Evolutionary conservation across 2,797 vertebrate species (phyloP).

Genomic region (Diceros bicornis): DNA sequence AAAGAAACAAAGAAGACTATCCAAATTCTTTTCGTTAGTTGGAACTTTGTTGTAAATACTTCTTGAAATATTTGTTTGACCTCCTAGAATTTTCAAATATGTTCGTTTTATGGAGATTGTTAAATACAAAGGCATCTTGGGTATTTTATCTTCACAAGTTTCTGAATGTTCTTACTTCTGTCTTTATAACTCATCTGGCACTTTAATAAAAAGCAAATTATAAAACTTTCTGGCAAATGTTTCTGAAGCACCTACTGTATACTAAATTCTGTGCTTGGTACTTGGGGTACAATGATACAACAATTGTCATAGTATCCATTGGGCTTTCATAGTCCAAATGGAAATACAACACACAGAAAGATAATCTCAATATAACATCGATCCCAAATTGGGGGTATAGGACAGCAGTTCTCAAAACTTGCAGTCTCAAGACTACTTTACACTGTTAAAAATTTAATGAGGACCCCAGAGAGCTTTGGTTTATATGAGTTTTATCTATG

Average conservation of each 20-base stretch:
- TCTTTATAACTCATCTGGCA: background rate
- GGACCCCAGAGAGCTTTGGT: background rate
- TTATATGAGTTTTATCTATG: background rate
- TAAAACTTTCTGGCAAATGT: background rate
- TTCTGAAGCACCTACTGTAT: background rate
- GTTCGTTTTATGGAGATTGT: background rate
- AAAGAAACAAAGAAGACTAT: background rate
- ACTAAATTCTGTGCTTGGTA: background rate
- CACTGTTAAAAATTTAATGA: background rate
- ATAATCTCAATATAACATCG: background rate
- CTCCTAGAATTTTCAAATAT: conserved; percentile 43
- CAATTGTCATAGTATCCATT: background rate
- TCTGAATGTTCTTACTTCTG: background rate
- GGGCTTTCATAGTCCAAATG: background rate
- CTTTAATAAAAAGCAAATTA: background rate
- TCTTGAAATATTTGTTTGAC: conserved; percentile 33
- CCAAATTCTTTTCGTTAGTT: background rate
- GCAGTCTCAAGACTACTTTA: background rate
- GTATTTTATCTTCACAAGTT: conserved; percentile 19
- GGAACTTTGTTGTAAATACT: conserved; percentile 63
- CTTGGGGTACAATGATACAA: background rate
- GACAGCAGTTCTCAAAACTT: background rate
- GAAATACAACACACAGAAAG: background rate
- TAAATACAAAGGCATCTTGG: background rate
- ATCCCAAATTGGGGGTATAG: background rate